These are phyloP conservation scores for Greenwoodochromis staneri DNA, from an alignment of 2,113 vertebrate genomes.

Conservation along the genomic window DNA sequence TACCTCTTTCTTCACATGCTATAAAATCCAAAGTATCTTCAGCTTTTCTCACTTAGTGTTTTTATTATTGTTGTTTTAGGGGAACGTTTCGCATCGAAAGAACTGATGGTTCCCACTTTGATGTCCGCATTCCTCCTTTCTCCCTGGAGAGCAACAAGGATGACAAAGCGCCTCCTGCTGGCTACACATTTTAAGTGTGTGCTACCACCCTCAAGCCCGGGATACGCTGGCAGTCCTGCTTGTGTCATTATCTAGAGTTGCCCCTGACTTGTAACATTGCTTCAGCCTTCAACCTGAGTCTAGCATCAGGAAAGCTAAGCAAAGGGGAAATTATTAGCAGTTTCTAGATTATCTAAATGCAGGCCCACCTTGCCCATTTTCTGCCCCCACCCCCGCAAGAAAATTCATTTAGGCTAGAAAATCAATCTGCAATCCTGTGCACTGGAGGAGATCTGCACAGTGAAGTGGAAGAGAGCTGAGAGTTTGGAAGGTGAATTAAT, in stretches of 20 bases:
- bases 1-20: neutral
- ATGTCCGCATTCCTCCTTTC: conserved; percentile 96
- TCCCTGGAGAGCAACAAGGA: conserved; percentile 99
- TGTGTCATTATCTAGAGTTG: neutral
- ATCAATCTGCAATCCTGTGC: neutral
- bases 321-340: neutral
- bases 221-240: neutral
- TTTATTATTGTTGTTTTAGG: conserved; percentile 61
- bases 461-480: neutral
- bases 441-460: neutral
- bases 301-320: neutral
- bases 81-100: conserved; percentile 96
- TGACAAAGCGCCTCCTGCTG: conserved; percentile 93
- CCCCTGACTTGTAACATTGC: neutral
- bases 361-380: neutral
- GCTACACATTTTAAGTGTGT: conserved; percentile 78
- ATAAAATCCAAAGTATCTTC: neutral
- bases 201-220: neutral
- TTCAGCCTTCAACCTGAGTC: neutral
- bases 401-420: neutral
- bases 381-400: neutral
- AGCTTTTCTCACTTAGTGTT: neutral
- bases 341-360: neutral
- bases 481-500: neutral
- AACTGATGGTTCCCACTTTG: conserved; percentile 93